Conservation (phyloP, 2,888 invertebrate species). For the Petrolisthes manimaculis region DNA sequence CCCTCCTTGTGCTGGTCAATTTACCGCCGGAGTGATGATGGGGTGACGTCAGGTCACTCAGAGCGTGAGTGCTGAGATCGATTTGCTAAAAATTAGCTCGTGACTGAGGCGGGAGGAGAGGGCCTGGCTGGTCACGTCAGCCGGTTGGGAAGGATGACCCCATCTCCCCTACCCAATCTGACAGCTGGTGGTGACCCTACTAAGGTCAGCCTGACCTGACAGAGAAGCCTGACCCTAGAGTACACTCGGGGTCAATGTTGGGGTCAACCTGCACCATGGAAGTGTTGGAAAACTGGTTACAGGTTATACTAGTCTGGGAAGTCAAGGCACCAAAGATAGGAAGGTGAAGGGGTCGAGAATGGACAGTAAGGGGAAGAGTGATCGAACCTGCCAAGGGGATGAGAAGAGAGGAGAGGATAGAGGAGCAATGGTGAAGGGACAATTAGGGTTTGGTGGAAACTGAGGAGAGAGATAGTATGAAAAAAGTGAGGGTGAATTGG, state of each 20-base stretch:
- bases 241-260: slow-evolving; percentile 22
- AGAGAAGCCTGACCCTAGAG: slow-evolving; percentile 26
- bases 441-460: not conserved
- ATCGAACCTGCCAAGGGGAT: not conserved
- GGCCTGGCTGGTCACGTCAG: slow-evolving; percentile 46
- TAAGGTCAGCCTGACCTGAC: slow-evolving; percentile 32
- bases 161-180: slow-evolving; percentile 11
- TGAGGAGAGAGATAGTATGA: too few relatives aligned
- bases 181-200: not conserved
- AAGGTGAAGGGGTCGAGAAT: slow-evolving; percentile 2
- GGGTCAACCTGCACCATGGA: slow-evolving; percentile 15
- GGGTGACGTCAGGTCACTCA: slow-evolving; percentile 31
- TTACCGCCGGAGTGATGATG: slow-evolving; percentile 14
- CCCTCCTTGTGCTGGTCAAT: not conserved
- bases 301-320: not conserved
- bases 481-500: not conserved
- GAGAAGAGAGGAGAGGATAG: not conserved
- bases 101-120: slow-evolving; percentile 42
- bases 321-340: not conserved
- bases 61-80: slow-evolving; percentile 42
- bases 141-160: slow-evolving; percentile 40
- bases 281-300: slow-evolving; percentile 15
- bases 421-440: not conserved
- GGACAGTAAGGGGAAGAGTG: not conserved
- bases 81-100: slow-evolving; percentile 58